These are phyloP conservation scores for Drosophila prosaltans DNA, from an alignment of 1,140 invertebrate species.

Conservation along the genomic window DNA sequence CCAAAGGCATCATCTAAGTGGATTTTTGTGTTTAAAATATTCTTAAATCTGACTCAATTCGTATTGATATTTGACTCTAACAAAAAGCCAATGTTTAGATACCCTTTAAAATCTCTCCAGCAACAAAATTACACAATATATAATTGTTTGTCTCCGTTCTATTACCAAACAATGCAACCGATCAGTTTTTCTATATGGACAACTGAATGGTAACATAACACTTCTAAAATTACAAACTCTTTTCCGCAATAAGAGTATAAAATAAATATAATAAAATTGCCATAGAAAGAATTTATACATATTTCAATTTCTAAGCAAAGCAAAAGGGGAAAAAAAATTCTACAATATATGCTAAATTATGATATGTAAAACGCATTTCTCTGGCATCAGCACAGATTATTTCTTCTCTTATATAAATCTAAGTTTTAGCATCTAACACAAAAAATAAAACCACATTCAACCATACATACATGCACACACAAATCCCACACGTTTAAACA, in stretches of 20 bases:
- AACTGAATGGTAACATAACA: no score
- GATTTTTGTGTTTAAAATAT: conserved; percentile 12
- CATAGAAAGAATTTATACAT: not conserved
- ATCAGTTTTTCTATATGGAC: no score
- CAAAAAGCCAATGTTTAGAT: not conserved
- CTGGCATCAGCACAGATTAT: not conserved
- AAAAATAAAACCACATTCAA: conserved; percentile 2
- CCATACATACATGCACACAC: not conserved
- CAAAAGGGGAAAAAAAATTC: no score
- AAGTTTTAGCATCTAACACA: not conserved
- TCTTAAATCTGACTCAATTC: not conserved
- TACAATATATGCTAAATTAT: not conserved
- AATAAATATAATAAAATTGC: no score
- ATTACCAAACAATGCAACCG: no score
- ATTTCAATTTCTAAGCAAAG: not conserved
- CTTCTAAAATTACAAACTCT: no score
- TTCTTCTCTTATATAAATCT: conserved; percentile 2
- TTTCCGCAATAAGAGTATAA: no score
- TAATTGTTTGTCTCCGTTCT: no score
- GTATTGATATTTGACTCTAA: not conserved
- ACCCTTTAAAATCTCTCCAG: not conserved
- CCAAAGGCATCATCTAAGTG: conserved; percentile 8
- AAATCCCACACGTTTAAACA: not conserved
- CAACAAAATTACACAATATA: no score
- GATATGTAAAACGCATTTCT: not conserved